Evolutionary conservation across 2,888 invertebrate species (phyloP).

Genomic region (Hyles lineata): DNA sequence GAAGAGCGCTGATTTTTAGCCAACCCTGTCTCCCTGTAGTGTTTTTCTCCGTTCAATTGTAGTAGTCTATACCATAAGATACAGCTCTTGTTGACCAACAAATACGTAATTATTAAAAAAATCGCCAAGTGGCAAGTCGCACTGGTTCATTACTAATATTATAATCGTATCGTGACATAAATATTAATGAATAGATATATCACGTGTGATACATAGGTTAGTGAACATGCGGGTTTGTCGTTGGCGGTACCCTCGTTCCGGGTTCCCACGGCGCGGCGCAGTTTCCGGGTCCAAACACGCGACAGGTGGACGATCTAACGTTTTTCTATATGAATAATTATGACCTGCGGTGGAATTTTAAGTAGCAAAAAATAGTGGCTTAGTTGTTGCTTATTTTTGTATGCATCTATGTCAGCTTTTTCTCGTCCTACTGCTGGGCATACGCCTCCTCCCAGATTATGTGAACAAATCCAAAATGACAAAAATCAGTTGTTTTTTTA

Average conservation of each 20-base stretch:
- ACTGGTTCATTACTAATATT: no score
- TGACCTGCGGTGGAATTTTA: conserved; percentile 5
- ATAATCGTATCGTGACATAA: no score
- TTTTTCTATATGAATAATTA: conserved; percentile 28
- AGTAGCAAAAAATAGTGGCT: conserved; percentile 12
- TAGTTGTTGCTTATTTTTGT: neutral
- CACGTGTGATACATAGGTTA: neutral
- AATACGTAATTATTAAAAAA: no score
- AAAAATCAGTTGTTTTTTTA: no score
- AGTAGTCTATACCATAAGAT: no score
- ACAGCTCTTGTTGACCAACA: no score
- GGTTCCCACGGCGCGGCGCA: conserved; percentile 60
- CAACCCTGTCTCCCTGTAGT: no score
- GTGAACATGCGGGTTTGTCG: conserved; percentile 17
- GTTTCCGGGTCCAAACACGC: conserved; percentile 47
- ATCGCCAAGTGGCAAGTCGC: no score
- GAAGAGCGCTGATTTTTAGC: no score
- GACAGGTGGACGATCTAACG: conserved; percentile 48
- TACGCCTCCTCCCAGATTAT: neutral
- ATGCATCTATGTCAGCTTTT: neutral
- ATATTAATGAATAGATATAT: neutral
- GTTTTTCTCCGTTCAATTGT: no score
- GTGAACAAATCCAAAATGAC: no score
- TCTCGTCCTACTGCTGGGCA: neutral
- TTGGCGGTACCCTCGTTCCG: conserved; percentile 39